Conservation (phyloP, 2,797 vertebrate genomes). For the Argentina silus region DNA sequence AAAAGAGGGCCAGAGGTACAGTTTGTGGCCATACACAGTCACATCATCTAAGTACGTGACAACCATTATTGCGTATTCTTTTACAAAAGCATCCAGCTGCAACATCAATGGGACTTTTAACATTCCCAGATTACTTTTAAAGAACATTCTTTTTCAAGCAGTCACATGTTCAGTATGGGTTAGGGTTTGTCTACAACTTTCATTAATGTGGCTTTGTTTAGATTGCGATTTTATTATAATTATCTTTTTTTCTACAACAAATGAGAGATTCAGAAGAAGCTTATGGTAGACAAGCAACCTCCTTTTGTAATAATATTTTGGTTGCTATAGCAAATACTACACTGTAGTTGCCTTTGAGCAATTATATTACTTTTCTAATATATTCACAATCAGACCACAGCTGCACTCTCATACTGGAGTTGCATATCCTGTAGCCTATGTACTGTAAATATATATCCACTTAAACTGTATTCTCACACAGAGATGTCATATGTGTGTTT, state of each 20-base stretch:
- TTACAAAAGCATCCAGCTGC: conserved; percentile 1
- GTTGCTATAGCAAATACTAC: too few relatives aligned
- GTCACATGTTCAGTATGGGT: too few relatives aligned
- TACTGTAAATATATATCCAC: not conserved
- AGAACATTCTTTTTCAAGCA: not conserved
- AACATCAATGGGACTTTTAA: not conserved
- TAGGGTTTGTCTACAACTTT: too few relatives aligned
- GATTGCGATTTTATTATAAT: too few relatives aligned
- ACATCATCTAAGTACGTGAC: not conserved
- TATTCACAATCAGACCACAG: not conserved
- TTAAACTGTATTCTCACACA: not conserved
- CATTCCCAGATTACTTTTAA: not conserved
- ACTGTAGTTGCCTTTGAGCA: too few relatives aligned
- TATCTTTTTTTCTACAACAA: too few relatives aligned
- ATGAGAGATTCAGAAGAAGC: too few relatives aligned
- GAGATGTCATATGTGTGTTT: not conserved
- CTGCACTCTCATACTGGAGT: not conserved
- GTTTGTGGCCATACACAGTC: not conserved
- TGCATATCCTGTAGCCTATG: not conserved
- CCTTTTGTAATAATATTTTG: too few relatives aligned
- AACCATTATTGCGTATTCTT: conserved; percentile 1
- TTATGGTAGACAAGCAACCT: too few relatives aligned
- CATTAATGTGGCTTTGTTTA: too few relatives aligned
- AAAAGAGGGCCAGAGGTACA: not conserved
- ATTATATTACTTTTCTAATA: not conserved